Percentiles rank a stretch among this genome's conserved stretches.
Conservation (phyloP, 2,888 invertebrate species). For the Caenorhabditis angaria region DNA sequence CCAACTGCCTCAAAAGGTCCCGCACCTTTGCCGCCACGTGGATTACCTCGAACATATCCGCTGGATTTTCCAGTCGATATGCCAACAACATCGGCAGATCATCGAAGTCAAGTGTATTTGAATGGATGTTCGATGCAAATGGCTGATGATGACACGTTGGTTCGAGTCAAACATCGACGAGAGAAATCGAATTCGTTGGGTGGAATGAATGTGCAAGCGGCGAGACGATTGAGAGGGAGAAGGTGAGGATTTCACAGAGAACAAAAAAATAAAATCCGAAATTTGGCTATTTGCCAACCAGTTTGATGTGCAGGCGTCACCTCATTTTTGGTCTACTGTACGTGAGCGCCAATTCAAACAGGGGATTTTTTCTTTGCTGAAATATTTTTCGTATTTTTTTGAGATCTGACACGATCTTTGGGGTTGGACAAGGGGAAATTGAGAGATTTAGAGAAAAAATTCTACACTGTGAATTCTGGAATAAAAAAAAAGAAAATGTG, state of each 20-base stretch:
- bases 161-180: slow-evolving; percentile 57
- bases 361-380: no score
- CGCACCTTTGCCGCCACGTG: slow-evolving; percentile 51
- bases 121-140: slow-evolving; percentile 35
- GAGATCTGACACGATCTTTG: no score
- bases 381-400: no score
- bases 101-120: slow-evolving; percentile 51
- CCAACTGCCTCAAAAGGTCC: slow-evolving; percentile 48
- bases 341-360: no score
- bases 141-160: slow-evolving; percentile 59
- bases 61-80: slow-evolving; percentile 57
- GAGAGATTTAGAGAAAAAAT: no score
- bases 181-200: slow-evolving; percentile 58
- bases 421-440: no score
- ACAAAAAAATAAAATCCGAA: no score
- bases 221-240: slow-evolving; percentile 12
- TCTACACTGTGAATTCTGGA: no score
- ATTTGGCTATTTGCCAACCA: no score
- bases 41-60: slow-evolving; percentile 50
- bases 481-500: no score
- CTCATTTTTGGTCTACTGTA: no score
- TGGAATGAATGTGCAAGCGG: slow-evolving; percentile 11
- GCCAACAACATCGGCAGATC: slow-evolving; percentile 52
- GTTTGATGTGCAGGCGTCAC: no score
- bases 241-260: not conserved